A percentile compares a stretch with the other conserved stretches of the same genome.
Evolutionary conservation across 2,888 invertebrate genomes (phyloP).

Genomic region (Lepidochitona cinerea): DNA sequence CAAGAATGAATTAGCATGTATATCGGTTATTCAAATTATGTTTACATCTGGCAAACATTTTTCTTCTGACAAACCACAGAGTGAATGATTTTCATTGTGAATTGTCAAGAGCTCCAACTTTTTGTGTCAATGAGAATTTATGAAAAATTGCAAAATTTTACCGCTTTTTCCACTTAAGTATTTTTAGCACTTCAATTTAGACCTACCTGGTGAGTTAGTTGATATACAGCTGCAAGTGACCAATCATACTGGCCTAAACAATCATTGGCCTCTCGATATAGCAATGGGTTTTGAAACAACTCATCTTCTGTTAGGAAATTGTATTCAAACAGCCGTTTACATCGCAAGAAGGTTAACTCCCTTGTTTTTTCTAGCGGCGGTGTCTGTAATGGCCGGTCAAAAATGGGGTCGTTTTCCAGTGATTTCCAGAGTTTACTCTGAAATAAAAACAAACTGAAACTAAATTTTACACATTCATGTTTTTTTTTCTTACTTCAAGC

Average conservation of each 20-base stretch:
- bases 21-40: too few relatives aligned
- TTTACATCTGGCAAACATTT: too few relatives aligned
- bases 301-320: constrained; percentile 76
- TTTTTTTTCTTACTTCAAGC: too few relatives aligned
- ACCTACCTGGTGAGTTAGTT: constrained; percentile 60
- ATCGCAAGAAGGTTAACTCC: constrained; percentile 67
- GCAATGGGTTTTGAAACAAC: constrained; percentile 68
- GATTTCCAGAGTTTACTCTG: constrained; percentile 85
- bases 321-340: constrained; percentile 78
- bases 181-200: too few relatives aligned
- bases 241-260: constrained; percentile 70
- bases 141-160: too few relatives aligned
- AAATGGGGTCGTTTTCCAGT: constrained; percentile 85
- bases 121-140: too few relatives aligned
- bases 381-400: constrained; percentile 77
- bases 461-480: too few relatives aligned
- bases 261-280: constrained; percentile 59
- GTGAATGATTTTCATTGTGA: too few relatives aligned
- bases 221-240: constrained; percentile 66
- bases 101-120: too few relatives aligned
- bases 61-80: too few relatives aligned
- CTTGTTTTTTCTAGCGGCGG: constrained; percentile 80
- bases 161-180: too few relatives aligned
- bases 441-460: constrained; percentile 38
- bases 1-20: too few relatives aligned